Evolutionary conservation across 1,140 invertebrate genomes (phyloP), one percentile per base, ranked within the genome.

Genomic region (Drosophila tani): DNA sequence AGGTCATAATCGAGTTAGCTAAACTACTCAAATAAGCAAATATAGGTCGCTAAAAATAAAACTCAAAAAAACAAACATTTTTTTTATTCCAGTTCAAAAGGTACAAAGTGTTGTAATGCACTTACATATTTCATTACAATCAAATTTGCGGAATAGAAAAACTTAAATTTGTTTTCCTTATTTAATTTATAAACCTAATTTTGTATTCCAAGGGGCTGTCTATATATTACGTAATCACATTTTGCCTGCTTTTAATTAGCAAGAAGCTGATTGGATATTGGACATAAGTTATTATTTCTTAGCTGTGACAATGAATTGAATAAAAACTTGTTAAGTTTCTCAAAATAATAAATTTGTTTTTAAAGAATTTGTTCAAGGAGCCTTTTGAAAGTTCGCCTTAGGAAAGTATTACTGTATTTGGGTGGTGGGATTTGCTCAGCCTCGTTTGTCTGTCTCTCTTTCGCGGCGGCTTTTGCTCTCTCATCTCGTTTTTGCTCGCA

Each of bases 361-460:
- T 17, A 5, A 17, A 29, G 24, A 8, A 15, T 21, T 17, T 6
- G 15, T 40, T 27, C 0, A 38, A 11, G 1, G 7, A 15, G 6
- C 8, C 7, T 32, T 32, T 32, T 7, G 1, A 21, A 15, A 27
- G 12, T 27, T 8, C 0, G 4, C 24, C 27, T 29, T 41, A 41
- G 38, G 6, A 3, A 50, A 24, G 32, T 45, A 27, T 14, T 11
- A 45, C 67, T 70, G 67, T 66, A 45, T 15, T 65, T 45, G 29
- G 62, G 46, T 29, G 46, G 62, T 69, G 66, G 49, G 49, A 67
- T 63, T 55, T 41, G 12, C n/a, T 51, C 59, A 29, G 14, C 6
- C 35, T 64, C 17, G 2, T 29, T 64, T 67, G 40, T 69, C 21
- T 17, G 66, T 50, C 45, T 35, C 35, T 12, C 58, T 59, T 32